Conservation (phyloP, 37 sponge, comb jelly and placozoan genomes). For the Crambe crambe region DNA sequence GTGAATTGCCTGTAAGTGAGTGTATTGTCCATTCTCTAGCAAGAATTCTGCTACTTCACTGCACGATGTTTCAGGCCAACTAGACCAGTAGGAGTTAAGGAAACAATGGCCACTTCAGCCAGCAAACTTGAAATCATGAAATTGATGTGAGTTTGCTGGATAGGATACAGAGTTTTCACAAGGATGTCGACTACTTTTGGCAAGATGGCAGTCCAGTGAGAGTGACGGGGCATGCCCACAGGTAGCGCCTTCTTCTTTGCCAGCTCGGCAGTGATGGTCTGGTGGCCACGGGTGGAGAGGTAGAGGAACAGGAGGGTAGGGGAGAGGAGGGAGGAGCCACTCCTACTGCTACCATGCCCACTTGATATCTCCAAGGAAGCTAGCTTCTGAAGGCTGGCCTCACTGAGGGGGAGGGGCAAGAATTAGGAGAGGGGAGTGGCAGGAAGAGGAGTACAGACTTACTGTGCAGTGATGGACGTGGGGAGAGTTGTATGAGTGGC, state of each 20-base stretch:
- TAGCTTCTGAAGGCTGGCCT: constrained; percentile 32
- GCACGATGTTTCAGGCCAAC: not conserved
- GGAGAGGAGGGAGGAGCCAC: constrained; percentile 2
- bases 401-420: constrained; percentile 10
- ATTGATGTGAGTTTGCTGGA: not conserved
- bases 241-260: constrained; percentile 2
- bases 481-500: not conserved
- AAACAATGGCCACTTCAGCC: too few relatives aligned
- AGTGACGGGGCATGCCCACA: not conserved
- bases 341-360: not conserved
- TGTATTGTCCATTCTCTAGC: constrained; percentile 39
- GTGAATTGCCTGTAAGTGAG: constrained; percentile 48
- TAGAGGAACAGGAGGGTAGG: constrained; percentile 33
- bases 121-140: too few relatives aligned
- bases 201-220: constrained; percentile 15
- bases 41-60: constrained; percentile 34
- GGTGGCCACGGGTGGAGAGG: constrained; percentile 20
- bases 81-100: not conserved
- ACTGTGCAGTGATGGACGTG: not conserved
- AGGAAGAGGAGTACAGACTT: too few relatives aligned
- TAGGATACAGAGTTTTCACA: constrained; percentile 48
- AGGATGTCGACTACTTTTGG: constrained; percentile 23
- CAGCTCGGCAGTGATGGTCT: constrained; percentile 10
- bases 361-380: constrained; percentile 47
- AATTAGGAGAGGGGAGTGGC: not conserved